These are phyloP conservation scores for Gryllus longicercus DNA, from an alignment of 2,888 invertebrate species.

Conservation along the genomic window DNA sequence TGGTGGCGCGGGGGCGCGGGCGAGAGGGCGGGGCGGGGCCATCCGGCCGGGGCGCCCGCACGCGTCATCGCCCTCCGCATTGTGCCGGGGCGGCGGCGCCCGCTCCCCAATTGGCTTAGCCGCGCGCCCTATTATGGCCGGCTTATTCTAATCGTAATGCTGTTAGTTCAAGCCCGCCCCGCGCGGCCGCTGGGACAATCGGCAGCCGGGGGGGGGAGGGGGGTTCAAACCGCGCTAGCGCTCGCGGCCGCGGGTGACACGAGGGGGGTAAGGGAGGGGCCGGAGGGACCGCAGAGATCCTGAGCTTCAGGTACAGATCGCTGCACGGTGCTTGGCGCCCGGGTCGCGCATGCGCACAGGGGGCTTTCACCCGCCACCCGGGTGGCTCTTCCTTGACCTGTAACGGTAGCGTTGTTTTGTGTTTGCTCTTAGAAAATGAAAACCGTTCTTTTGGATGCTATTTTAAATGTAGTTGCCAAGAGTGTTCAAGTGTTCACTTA, in stretches of 20 bases:
- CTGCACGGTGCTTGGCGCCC: not conserved
- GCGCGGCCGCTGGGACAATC: too few species aligned
- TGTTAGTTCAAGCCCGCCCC: slow-evolving; percentile 19
- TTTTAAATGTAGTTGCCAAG: too few species aligned
- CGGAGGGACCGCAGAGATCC: not conserved
- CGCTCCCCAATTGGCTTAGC: slow-evolving; percentile 27
- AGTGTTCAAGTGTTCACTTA: too few species aligned
- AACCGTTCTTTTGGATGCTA: too few species aligned
- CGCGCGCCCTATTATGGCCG: slow-evolving; percentile 23
- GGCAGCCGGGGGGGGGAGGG: not conserved
- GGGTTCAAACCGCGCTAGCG: not conserved
- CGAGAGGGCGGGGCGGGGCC: not conserved
- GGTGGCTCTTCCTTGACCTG: too few species aligned
- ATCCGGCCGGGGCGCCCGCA: not conserved
- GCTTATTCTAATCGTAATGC: slow-evolving; percentile 26
- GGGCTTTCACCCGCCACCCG: too few species aligned
- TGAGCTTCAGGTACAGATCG: not conserved
- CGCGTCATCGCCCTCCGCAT: slow-evolving; percentile 21
- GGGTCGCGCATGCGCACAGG: too few species aligned
- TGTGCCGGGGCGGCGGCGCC: slow-evolving; percentile 1
- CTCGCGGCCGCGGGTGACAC: not conserved
- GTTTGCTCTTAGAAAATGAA: too few species aligned
- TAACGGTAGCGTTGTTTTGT: too few species aligned
- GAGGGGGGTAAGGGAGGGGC: slow-evolving; percentile 11
- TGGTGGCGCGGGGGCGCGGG: too few species aligned